A percentile compares a stretch with the other conserved stretches of the same genome.
phyloP scores from a whole-genome alignment of 2,888 invertebrate genomes.

The Koerneria pararmatus region DNA sequence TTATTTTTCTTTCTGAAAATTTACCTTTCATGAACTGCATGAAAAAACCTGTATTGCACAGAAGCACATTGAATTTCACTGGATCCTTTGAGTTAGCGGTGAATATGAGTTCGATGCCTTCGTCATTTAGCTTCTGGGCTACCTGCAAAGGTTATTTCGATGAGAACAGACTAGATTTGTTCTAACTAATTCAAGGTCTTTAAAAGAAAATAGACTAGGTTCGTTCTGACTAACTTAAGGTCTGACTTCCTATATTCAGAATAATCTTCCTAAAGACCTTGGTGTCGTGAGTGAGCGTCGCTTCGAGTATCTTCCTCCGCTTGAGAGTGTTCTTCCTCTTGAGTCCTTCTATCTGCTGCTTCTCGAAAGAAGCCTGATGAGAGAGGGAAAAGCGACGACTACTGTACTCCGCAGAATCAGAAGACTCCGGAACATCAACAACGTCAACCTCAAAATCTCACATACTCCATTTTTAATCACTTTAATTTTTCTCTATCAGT shows the following conservation, averaged over 20 bases:
- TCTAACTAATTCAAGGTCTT: conserved; percentile 3
- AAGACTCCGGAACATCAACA: too few species aligned
- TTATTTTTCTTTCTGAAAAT: too few species aligned
- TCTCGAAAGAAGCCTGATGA: conserved; percentile 38
- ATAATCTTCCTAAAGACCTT: too few species aligned
- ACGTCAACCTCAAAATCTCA: too few species aligned
- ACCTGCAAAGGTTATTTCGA: conserved; percentile 32
- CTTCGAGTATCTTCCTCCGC: conserved; percentile 44
- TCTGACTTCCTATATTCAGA: not conserved
- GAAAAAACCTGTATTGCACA: conserved; percentile 36
- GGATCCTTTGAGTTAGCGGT: conserved; percentile 26
- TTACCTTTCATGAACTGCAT: too few species aligned
- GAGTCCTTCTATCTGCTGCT: conserved; percentile 30
- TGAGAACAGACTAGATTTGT: conserved; percentile 4
- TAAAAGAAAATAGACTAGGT: not conserved
- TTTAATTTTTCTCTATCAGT: too few species aligned
- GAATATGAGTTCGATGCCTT: conserved; percentile 53
- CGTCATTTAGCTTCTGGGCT: conserved; percentile 53
- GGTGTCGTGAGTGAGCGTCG: conserved; percentile 31
- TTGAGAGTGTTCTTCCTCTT: conserved; percentile 46
- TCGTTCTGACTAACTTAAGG: not conserved
- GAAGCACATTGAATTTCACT: conserved; percentile 37
- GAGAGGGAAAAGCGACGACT: conserved; percentile 14
- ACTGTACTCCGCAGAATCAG: not conserved
- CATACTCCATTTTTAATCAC: too few species aligned